A percentile compares a stretch with the other conserved stretches of the same genome.
Conservation (phyloP, 2,888 invertebrate species). For the Alviniconcha strummeri region DNA sequence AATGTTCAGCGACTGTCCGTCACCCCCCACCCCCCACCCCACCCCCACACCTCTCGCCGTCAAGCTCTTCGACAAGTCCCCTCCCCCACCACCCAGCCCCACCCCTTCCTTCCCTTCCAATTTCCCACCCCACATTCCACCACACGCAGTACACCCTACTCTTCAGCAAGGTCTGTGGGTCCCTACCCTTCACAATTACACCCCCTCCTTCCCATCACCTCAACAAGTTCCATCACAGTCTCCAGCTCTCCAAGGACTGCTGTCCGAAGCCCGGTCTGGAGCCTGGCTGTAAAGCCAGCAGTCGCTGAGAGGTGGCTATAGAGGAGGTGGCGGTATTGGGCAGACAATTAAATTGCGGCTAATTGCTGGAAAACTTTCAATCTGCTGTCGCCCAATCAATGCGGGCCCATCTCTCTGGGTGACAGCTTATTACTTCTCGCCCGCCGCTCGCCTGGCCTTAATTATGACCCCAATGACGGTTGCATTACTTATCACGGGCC, state of each 20-base stretch:
- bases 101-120: too few relatives aligned
- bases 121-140: too few relatives aligned
- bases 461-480: conserved; percentile 38
- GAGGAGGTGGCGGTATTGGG: neutral
- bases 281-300: neutral
- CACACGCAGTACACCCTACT: too few relatives aligned
- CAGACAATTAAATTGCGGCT: conserved; percentile 42
- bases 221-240: neutral
- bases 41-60: neutral
- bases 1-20: neutral
- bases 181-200: too few relatives aligned
- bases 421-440: conserved; percentile 35
- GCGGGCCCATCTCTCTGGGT: conserved; percentile 19
- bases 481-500: conserved; percentile 38
- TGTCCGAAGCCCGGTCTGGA: too few relatives aligned
- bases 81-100: too few relatives aligned
- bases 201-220: neutral
- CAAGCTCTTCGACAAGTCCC: neutral
- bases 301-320: neutral
- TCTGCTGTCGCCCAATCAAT: conserved; percentile 39
- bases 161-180: too few relatives aligned
- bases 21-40: neutral
- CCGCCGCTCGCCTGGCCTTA: conserved; percentile 27
- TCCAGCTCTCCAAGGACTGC: too few relatives aligned
- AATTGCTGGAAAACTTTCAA: conserved; percentile 42